phyloP scores from a whole-genome alignment of 2,113 vertebrate species.

The Thymallus thymallus region DNA sequence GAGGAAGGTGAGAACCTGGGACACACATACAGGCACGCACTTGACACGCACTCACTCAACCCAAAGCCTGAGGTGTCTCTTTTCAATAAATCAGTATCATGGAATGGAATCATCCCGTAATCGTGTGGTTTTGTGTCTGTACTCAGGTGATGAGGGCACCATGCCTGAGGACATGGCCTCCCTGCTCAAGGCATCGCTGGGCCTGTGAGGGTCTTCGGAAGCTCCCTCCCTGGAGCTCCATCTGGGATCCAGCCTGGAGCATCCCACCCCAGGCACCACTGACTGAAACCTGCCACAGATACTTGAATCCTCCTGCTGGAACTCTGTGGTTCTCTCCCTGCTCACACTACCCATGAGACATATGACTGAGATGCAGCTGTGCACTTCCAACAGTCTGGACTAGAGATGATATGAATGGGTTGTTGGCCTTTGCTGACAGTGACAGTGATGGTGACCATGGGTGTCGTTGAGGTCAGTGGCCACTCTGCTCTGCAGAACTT shows the following conservation, averaged over 20 bases:
- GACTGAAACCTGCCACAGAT: not conserved
- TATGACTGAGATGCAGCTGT: no score
- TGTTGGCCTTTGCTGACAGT: no score
- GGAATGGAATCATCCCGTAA: not conserved
- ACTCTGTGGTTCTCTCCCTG: not conserved
- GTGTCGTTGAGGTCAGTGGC: no score
- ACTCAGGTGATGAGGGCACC: conserved; percentile 81
- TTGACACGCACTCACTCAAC: not conserved
- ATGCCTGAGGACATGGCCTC: conserved; percentile 93
- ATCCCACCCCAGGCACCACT: not conserved
- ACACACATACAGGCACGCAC: not conserved
- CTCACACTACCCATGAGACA: not conserved
- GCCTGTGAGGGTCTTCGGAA: conserved; percentile 76
- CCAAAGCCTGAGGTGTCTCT: not conserved
- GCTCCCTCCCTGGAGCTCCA: not conserved
- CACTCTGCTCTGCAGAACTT: no score
- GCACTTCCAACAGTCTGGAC: no score
- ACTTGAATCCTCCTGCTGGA: not conserved
- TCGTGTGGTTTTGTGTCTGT: conserved; percentile 27
- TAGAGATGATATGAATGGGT: no score
- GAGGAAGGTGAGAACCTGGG: conserved; percentile 77
- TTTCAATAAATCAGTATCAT: not conserved
- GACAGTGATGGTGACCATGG: no score
- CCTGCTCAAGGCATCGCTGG: conserved; percentile 89
- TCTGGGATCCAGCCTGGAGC: not conserved